Percentiles rank a stretch among this genome's conserved stretches.
These are phyloP conservation scores for Rynchops niger DNA, from an alignment of 2,113 vertebrate genomes.

Conservation along the genomic window DNA sequence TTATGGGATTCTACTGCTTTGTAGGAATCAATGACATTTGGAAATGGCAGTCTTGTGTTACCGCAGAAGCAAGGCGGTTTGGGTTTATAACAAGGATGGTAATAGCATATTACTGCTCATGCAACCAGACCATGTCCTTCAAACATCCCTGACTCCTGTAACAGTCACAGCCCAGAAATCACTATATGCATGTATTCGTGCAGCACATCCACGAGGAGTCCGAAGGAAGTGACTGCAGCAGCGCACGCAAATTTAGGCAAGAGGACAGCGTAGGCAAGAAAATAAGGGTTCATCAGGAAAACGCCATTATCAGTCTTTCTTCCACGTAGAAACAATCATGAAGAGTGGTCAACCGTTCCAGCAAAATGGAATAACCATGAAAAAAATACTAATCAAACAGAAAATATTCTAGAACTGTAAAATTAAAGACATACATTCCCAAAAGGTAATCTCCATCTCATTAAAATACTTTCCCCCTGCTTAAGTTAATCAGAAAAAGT, in stretches of 20 bases:
- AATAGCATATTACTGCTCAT: background rate
- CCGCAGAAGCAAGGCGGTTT: background rate
- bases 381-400: background rate
- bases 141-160: background rate
- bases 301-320: background rate
- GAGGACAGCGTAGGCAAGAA: background rate
- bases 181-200: background rate
- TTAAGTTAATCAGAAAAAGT: background rate
- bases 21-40: background rate
- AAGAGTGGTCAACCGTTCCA: background rate
- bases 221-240: background rate
- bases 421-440: background rate
- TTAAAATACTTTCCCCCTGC: background rate
- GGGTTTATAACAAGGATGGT: background rate
- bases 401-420: background rate
- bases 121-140: background rate
- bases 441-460: background rate
- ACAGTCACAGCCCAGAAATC: background rate
- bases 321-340: background rate
- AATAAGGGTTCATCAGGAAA: background rate
- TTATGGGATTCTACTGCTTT: background rate
- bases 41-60: background rate
- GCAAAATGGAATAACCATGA: background rate
- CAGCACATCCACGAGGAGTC: background rate
- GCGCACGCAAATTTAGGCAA: background rate